phyloP scores from a whole-genome alignment of 2,888 invertebrate genomes.

The Macrostomum cliftonense region DNA sequence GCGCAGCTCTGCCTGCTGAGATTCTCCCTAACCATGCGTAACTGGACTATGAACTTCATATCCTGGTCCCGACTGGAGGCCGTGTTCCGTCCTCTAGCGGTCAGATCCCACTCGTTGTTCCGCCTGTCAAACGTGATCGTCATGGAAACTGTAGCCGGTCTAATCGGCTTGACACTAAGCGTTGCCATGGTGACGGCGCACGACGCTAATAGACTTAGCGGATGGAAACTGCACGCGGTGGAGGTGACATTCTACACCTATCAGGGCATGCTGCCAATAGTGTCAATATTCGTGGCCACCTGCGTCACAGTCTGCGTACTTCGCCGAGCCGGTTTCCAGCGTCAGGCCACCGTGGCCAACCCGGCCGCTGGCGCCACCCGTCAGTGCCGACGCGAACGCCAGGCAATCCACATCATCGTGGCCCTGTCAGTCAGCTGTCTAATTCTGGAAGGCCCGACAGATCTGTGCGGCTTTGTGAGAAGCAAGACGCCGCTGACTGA shows the following conservation, averaged over 20 bases:
- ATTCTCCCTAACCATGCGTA: conserved; percentile 5
- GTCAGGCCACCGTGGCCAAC: no score
- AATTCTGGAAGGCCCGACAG: conserved; percentile 7
- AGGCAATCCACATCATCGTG: conserved; percentile 4
- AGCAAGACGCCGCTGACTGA: conserved; percentile 1
- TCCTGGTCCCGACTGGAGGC: conserved; percentile 8
- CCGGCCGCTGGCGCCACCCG: neutral
- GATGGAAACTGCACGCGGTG: no score
- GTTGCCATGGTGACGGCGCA: no score
- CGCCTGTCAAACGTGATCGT: no score
- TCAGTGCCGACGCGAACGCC: conserved; percentile 1
- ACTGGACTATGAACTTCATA: conserved; percentile 5
- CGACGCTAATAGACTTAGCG: no score
- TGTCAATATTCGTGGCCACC: neutral
- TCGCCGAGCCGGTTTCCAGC: no score
- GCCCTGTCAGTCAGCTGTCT: conserved; percentile 4
- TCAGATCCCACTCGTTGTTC: no score
- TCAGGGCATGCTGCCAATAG: conserved; percentile 8
- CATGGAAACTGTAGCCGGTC: no score
- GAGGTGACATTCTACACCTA: conserved; percentile 6
- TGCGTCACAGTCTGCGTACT: neutral
- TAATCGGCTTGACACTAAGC: no score
- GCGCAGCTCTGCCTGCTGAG: neutral
- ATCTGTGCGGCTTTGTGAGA: conserved; percentile 4
- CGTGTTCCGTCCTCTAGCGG: conserved; percentile 1